Evolutionary conservation across 2,113 vertebrate genomes (phyloP).

Genomic region (Sapajus apella): DNA sequence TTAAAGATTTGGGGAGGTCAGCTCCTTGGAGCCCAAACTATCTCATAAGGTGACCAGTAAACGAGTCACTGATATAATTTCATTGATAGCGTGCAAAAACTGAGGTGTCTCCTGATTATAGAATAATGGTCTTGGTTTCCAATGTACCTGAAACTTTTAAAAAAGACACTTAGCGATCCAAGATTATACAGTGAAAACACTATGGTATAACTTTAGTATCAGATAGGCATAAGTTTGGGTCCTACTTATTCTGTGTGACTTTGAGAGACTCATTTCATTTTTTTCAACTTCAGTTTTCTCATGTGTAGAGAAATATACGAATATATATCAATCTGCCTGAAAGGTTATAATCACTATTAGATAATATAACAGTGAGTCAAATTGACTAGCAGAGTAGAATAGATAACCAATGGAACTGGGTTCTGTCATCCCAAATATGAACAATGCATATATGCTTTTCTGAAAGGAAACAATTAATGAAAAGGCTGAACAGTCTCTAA

Average conservation of each 20-base stretch:
- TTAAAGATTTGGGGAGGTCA: background rate
- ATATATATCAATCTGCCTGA: background rate
- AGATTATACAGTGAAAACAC: background rate
- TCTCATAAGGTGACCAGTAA: background rate
- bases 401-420: background rate
- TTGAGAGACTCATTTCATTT: constrained; percentile 17
- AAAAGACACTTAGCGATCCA: background rate
- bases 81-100: background rate
- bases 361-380: background rate
- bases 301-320: background rate
- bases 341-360: constrained; percentile 11
- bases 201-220: background rate
- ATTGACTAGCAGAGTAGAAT: background rate
- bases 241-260: background rate
- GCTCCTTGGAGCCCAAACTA: background rate
- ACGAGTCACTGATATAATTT: background rate
- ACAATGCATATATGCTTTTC: background rate
- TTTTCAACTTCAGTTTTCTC: background rate
- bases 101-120: background rate
- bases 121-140: background rate
- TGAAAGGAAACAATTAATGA: background rate
- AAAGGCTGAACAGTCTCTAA: background rate
- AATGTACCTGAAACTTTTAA: background rate
- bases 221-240: background rate
- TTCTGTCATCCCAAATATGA: background rate